These are phyloP conservation scores for Pionites leucogaster DNA, from an alignment of 2,113 vertebrate species.

Conservation along the genomic window DNA sequence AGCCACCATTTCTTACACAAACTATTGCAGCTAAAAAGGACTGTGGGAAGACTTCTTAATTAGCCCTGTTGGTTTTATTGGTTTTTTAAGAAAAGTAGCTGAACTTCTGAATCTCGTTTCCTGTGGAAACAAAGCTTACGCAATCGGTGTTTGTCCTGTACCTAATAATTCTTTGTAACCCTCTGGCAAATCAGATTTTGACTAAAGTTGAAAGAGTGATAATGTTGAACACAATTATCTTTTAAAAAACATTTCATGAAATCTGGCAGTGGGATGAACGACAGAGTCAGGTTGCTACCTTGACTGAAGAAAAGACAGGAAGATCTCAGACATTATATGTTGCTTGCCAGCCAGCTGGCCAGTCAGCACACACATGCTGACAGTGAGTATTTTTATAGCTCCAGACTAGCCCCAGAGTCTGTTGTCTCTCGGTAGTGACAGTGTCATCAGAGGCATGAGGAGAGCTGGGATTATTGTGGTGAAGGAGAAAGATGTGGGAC, in stretches of 20 bases:
- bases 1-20: background rate
- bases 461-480: background rate
- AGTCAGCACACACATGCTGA: background rate
- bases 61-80: background rate
- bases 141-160: conserved; percentile 29
- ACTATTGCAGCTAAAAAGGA: conserved; percentile 1
- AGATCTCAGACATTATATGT: background rate
- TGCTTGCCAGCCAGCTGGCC: conserved; percentile 5
- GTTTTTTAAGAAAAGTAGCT: background rate
- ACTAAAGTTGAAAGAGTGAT: background rate
- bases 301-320: background rate
- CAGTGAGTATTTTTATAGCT: background rate
- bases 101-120: conserved; percentile 41
- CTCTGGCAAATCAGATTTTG: conserved; percentile 1
- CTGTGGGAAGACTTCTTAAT: conserved; percentile 8
- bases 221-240: background rate
- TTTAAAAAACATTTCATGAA: background rate
- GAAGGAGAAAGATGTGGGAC: conserved; percentile 33
- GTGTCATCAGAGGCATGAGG: background rate
- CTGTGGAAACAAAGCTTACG: conserved; percentile 50
- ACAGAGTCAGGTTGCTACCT: background rate
- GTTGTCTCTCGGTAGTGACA: background rate
- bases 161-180: background rate
- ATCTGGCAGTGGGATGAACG: background rate
- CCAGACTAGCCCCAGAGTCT: background rate